Percentiles rank a stretch among this genome's conserved stretches.
Conservation (phyloP, 2,888 invertebrate species). For the Drosophila demipolita region DNA sequence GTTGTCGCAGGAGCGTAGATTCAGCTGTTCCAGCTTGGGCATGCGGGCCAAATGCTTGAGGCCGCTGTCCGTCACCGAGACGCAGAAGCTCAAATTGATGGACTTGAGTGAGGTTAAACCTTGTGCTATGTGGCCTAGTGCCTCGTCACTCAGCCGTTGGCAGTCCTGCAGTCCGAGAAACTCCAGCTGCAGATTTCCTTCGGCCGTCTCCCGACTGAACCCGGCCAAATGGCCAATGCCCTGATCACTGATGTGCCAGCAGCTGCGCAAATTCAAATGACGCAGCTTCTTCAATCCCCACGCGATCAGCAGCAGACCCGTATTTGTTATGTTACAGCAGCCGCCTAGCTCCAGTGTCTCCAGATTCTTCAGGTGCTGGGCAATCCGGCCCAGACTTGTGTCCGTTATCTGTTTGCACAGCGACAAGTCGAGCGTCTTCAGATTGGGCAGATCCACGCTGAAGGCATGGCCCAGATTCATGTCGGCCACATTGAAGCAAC, state of each 20-base stretch:
- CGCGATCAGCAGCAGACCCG: slow-evolving; percentile 93
- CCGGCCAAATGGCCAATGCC: slow-evolving; percentile 95
- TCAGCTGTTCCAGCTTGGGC: slow-evolving; percentile 93
- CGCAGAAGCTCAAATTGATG: slow-evolving; percentile 97
- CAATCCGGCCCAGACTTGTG: slow-evolving; percentile 93
- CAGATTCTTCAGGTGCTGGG: slow-evolving; percentile 93
- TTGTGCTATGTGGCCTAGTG: slow-evolving; percentile 92
- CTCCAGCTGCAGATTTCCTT: slow-evolving; percentile 92
- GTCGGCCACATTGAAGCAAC: slow-evolving; percentile 97
- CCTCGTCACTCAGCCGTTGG: slow-evolving; percentile 96
- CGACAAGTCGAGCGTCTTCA: slow-evolving; percentile 93
- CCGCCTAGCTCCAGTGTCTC: slow-evolving; percentile 96
- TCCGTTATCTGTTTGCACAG: slow-evolving; percentile 98
- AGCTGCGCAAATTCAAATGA: slow-evolving; percentile 94
- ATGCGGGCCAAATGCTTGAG: slow-evolving; percentile 94
- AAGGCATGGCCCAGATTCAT: slow-evolving; percentile 93
- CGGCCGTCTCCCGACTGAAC: slow-evolving; percentile 87
- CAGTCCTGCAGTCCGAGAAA: slow-evolving; percentile 96
- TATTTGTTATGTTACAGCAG: slow-evolving; percentile 95
- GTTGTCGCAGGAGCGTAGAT: slow-evolving; percentile 96
- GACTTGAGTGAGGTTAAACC: slow-evolving; percentile 93
- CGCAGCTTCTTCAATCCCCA: slow-evolving; percentile 94
- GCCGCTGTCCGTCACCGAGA: slow-evolving; percentile 96
- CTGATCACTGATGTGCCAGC: slow-evolving; percentile 96
- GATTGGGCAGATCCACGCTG: slow-evolving; percentile 90